Evolutionary conservation across 2,888 invertebrate genomes (phyloP), one percentile per base, ranked within the genome.

Genomic region (Amphipoea lucens): DNA sequence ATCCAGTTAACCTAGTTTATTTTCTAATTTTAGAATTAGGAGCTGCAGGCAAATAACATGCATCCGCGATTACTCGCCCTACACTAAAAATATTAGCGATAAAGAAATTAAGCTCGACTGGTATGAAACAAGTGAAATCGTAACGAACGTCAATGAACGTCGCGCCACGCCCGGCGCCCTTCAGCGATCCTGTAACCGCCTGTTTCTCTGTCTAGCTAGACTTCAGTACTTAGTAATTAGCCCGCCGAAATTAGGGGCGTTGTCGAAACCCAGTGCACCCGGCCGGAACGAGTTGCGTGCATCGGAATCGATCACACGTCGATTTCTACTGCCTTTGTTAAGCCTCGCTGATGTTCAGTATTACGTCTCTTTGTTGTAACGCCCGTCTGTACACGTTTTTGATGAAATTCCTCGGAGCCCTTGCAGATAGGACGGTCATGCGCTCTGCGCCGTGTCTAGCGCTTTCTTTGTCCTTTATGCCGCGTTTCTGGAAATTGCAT

Each of bases 321-420:
- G 84, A 88, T 89, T 88, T 89, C 83, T 85, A 87, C 62, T 57
- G 57, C n/a, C 57, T 79, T 81, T 78, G 85, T 71, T n/a, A n/a
- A 57, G 5, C n/a, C 40, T 11, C 6, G 40, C 17, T 42, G n/a
- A n/a, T 42, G 68, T 65, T 71, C 66, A 62, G 29, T 17, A 36
- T 57, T 63, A 60, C 48, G 65, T n/a, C 36, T 67, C 42, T 79
- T 72, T 73, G 73, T 48, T 57, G 76, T 45, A 48, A 23, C 36
- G 48, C 62, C 42, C 60, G n/a, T 11, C 40, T 51, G 7, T 9
- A 63, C 42, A 11, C 68, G 54, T 12, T 74, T 79, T 17, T 51
- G 69, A 75, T 81, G 68, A 75, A 69, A 81, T 75, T 81, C 54
- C 40, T 48, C 23, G 42, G 29, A 42, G 54, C 51, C 73, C 65